These are phyloP conservation scores for Henicopernis longicauda DNA, from an alignment of 2,113 vertebrate genomes.

Conservation along the genomic window DNA sequence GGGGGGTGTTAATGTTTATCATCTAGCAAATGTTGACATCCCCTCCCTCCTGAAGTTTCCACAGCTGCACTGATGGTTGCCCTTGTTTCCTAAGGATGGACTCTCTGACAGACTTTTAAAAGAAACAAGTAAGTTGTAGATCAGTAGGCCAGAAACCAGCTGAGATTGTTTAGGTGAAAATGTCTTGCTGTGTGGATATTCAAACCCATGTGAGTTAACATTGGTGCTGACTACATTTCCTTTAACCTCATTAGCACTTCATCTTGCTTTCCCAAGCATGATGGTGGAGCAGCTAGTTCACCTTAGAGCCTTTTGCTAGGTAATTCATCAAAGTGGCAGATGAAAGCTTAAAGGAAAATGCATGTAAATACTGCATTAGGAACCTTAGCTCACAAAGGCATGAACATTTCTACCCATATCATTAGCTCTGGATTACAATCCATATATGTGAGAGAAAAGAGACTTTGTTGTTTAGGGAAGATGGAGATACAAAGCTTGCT, in stretches of 20 bases:
- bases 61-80: not conserved
- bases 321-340: slow-evolving; percentile 37
- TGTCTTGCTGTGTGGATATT: not conserved
- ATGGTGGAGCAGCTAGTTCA: slow-evolving; percentile 35
- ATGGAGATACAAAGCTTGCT: not conserved
- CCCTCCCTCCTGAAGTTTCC: not conserved
- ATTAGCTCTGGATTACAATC: not conserved
- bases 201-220: not conserved
- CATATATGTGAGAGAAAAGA: not conserved
- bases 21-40: not conserved
- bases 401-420: slow-evolving; percentile 11
- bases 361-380: slow-evolving; percentile 46
- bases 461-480: not conserved
- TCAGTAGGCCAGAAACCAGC: slow-evolving; percentile 30
- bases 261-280: slow-evolving; percentile 67
- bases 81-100: not conserved
- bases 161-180: slow-evolving; percentile 23
- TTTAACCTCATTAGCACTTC: slow-evolving; percentile 66
- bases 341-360: slow-evolving; percentile 30
- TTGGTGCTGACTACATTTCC: slow-evolving; percentile 8
- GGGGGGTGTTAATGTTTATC: not conserved
- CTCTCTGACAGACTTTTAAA: not conserved
- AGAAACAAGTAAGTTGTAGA: slow-evolving; percentile 2
- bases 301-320: slow-evolving; percentile 4
- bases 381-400: slow-evolving; percentile 22